Percentiles rank a stretch among this genome's conserved stretches.
Evolutionary conservation across 2,113 vertebrate species (phyloP).

Genomic region (Phodopus roborovskii): DNA sequence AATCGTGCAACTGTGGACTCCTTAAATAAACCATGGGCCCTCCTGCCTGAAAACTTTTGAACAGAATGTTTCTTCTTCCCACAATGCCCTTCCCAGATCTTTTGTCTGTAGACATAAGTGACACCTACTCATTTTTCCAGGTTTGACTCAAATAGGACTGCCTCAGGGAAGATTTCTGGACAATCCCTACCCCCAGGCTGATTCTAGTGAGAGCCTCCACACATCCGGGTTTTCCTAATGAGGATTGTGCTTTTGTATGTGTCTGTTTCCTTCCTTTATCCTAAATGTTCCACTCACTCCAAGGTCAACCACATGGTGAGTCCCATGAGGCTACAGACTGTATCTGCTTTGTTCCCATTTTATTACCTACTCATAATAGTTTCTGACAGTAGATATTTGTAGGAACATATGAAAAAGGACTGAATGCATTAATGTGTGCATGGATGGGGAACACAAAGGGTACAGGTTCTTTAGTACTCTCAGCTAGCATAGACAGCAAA

Average conservation of each 20-base stretch:
- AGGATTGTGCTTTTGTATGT: background rate
- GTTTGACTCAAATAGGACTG: background rate
- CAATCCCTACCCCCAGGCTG: no score
- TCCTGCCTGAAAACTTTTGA: background rate
- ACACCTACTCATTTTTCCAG: background rate
- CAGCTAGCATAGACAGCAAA: background rate
- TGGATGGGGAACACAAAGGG: background rate
- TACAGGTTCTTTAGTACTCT: background rate
- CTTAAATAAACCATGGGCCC: background rate
- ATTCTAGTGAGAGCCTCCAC: background rate
- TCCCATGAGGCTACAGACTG: background rate
- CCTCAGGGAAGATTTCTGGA: background rate
- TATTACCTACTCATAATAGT: background rate
- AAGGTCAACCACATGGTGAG: background rate
- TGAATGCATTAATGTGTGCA: background rate
- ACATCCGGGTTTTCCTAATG: background rate
- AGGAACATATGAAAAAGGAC: background rate
- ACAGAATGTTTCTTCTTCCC: background rate
- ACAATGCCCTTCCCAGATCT: background rate
- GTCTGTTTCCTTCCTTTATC: background rate
- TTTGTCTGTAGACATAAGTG: background rate
- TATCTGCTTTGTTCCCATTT: background rate
- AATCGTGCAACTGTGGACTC: background rate
- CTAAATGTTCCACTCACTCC: background rate
- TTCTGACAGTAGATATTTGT: background rate